Evolutionary conservation across 2,797 vertebrate genomes (phyloP), one percentile per base, ranked within the genome.

Genomic region (Discoglossus pictus): DNA sequence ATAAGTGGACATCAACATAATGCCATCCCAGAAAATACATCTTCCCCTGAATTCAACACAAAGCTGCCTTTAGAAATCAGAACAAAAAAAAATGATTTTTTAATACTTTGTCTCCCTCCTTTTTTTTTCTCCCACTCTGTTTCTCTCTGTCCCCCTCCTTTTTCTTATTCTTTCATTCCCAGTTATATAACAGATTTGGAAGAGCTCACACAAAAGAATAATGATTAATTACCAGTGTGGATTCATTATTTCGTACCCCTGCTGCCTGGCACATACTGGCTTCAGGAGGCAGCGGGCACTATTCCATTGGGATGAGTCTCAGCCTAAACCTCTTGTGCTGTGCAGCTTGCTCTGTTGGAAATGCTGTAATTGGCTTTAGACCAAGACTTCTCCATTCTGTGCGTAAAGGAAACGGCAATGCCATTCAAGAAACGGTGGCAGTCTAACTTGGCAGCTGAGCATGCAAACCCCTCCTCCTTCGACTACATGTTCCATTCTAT

Each of bases 201-300:
- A 74, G 62, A 40, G 31, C 52, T 69, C 15, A 24, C 38, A 63
- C 16, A 42, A 42, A n/a, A 51, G 46, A 74, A 72, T 61, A 64
- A 73, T 72, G 73, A 74, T 69, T 72, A 69, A 76, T 73, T 63
- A 63, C 61, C 67, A 56, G 38, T 40, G 27, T 52, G 65, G 42
- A 50, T 50, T 65, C 42, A 56, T 59, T 66, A 55, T 50, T 25
- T 61, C 43, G 61, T 44, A 42, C 27, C 58, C 64, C 54, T 47
- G 56, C 24, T 58, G 52, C 25, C 27, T 64, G 34, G 17, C 38
- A 27, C 40, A 54, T 44, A 31, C 31, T 35, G 51, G n/a, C 64
- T 52, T 18, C 47, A 24, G 44, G 53, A 55, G 64, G 56, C 20
- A 24, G 52, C 34, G 38, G 42, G 39, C 44, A 48, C 7, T 25